Conservation (phyloP, 2,113 vertebrate genomes). For the Ophthalmotilapia sp. region DNA sequence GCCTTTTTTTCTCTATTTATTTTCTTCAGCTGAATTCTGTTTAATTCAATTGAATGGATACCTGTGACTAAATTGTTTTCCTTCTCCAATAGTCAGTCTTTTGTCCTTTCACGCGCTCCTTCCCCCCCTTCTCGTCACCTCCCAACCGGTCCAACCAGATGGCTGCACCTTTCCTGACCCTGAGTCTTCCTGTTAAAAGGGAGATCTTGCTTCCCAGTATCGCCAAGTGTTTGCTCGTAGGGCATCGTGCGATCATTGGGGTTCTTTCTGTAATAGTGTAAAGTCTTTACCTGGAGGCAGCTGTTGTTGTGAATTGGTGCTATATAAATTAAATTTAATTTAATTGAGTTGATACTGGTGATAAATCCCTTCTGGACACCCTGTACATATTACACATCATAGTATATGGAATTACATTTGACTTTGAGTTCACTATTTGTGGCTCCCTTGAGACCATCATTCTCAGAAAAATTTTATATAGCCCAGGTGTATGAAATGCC, state of each 20-base stretch:
- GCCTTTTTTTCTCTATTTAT: neutral
- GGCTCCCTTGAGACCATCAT: neutral
- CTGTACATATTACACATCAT: neutral
- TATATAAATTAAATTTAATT: neutral
- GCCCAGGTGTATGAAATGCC: neutral
- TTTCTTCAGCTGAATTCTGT: neutral
- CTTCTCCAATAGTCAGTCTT: neutral
- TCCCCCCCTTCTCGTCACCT: rapidly evolving
- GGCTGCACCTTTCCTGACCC: neutral
- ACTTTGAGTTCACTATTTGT: neutral
- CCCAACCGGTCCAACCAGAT: neutral
- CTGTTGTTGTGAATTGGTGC: neutral
- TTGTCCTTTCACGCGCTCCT: neutral
- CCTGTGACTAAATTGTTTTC: neutral
- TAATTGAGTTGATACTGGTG: neutral
- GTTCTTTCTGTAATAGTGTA: neutral
- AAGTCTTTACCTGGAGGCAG: neutral
- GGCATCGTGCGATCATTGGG: neutral
- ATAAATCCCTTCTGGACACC: neutral
- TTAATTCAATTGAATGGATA: neutral
- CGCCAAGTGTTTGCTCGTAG: neutral
- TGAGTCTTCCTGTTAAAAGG: neutral
- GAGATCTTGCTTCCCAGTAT: neutral
- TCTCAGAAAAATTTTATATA: neutral
- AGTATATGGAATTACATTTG: neutral